These are phyloP conservation scores for Donacobius atricapilla DNA, from an alignment of 2,113 vertebrate species.

Conservation along the genomic window DNA sequence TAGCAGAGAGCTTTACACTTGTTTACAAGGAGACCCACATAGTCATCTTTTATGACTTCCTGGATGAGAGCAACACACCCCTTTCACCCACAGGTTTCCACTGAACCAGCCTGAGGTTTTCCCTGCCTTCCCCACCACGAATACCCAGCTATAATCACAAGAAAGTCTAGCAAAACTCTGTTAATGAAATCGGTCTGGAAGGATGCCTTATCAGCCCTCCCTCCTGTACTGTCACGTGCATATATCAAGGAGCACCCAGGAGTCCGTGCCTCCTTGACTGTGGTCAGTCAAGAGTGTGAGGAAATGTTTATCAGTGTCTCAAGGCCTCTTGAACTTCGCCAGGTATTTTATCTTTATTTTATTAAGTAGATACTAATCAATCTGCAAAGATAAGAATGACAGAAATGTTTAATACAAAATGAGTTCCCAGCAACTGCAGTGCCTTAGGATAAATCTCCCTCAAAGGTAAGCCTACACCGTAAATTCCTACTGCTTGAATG, in stretches of 20 bases:
- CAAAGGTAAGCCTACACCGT: not conserved
- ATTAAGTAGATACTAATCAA: not conserved
- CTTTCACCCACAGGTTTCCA: not conserved
- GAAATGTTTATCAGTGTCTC: not conserved
- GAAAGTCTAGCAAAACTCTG: not conserved
- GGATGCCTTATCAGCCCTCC: not conserved
- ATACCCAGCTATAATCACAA: not conserved
- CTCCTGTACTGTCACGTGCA: rapidly evolving
- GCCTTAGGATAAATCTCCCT: not conserved
- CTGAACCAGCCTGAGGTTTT: not conserved
- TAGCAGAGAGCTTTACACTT: not conserved
- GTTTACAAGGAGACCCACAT: not conserved
- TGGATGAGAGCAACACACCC: not conserved
- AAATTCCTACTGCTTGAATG: not conserved
- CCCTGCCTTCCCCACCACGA: not conserved
- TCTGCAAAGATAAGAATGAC: not conserved
- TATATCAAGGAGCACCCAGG: not conserved
- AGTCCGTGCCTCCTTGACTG: not conserved
- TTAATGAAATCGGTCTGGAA: not conserved
- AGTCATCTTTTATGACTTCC: not conserved
- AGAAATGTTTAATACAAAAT: not conserved
- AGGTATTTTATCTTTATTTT: not conserved
- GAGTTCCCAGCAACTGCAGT: not conserved
- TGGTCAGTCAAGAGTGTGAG: not conserved
- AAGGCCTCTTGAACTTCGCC: not conserved